Percentiles rank a stretch among this genome's conserved stretches.
These are phyloP conservation scores for Trissonchulus latispiculum DNA, from an alignment of 2,888 invertebrate genomes.

Conservation along the genomic window DNA sequence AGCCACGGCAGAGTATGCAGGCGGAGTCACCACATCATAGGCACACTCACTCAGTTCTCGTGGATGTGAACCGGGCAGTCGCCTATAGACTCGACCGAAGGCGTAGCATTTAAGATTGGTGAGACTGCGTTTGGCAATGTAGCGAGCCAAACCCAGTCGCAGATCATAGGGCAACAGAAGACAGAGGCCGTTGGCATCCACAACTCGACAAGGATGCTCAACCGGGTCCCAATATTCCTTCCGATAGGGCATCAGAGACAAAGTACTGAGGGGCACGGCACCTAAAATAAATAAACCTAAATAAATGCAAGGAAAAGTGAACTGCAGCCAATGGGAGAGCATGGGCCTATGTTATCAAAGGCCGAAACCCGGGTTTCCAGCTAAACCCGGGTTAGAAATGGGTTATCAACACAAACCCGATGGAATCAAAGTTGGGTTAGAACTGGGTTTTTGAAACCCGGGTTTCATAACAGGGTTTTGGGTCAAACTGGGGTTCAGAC, in stretches of 20 bases:
- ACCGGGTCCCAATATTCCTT: neutral
- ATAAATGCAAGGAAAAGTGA: neutral
- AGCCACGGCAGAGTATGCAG: slow-evolving; percentile 54
- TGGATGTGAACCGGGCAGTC: slow-evolving; percentile 66
- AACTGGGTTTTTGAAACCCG: too few species aligned
- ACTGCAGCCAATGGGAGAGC: too few species aligned
- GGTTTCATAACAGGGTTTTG: too few species aligned
- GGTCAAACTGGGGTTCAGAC: too few species aligned
- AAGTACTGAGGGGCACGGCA: neutral
- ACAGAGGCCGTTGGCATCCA: slow-evolving; percentile 16
- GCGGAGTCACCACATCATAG: slow-evolving; percentile 71
- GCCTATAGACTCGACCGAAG: slow-evolving; percentile 70
- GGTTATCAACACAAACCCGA: too few species aligned
- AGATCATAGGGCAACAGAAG: slow-evolving; percentile 51
- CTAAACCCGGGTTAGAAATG: too few species aligned
- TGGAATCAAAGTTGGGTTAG: too few species aligned
- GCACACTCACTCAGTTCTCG: slow-evolving; percentile 78
- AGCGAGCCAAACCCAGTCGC: slow-evolving; percentile 57
- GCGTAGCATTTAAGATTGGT: slow-evolving; percentile 69
- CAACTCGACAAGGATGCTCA: neutral
- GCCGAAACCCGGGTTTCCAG: too few species aligned
- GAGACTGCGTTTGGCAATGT: slow-evolving; percentile 65
- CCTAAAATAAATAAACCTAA: neutral
- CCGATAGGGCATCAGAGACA: neutral
- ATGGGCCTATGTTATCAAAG: neutral